phyloP scores from a whole-genome alignment of 2,888 invertebrate genomes.

The Drosophila pegasa region DNA sequence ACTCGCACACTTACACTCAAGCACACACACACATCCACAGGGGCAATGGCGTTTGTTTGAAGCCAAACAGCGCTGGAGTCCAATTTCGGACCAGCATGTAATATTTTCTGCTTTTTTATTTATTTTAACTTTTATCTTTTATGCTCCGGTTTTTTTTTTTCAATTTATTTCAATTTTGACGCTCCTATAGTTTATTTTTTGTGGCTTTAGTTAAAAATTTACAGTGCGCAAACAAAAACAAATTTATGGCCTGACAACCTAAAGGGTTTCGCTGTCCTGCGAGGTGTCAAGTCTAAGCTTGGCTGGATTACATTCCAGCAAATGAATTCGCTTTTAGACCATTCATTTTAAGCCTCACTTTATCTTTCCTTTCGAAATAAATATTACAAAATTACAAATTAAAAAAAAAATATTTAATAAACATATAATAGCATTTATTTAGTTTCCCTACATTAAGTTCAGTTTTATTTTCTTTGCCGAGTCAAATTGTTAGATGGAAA shows the following conservation, averaged over 20 bases:
- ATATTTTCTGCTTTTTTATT: conserved; percentile 61
- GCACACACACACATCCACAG: conserved; percentile 15
- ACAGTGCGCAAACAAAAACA: conserved; percentile 67
- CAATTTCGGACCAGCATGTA: conserved; percentile 42
- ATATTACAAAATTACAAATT: background rate
- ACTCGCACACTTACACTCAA: conserved; percentile 11
- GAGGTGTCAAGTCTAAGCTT: conserved; percentile 57
- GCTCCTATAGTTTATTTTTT: conserved; percentile 56
- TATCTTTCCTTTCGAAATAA: background rate
- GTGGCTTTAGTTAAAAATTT: conserved; percentile 64
- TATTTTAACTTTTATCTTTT: conserved; percentile 27
- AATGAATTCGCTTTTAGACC: conserved; percentile 7
- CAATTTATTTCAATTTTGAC: conserved; percentile 76
- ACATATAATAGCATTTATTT: no score
- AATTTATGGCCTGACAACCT: conserved; percentile 71
- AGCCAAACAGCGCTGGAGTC: conserved; percentile 25
- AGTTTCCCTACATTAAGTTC: no score
- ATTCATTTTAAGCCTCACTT: background rate
- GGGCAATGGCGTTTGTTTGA: conserved; percentile 26
- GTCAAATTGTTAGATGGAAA: background rate
- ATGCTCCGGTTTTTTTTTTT: conserved; percentile 51
- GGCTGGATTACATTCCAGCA: conserved; percentile 24
- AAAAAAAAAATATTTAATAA: no score
- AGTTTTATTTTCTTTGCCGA: background rate
- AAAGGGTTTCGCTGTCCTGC: conserved; percentile 60